Percentiles rank a stretch among this genome's conserved stretches.
These are phyloP conservation scores for Stenichneumon culpator DNA, from an alignment of 2,888 invertebrate genomes.

Conservation along the genomic window DNA sequence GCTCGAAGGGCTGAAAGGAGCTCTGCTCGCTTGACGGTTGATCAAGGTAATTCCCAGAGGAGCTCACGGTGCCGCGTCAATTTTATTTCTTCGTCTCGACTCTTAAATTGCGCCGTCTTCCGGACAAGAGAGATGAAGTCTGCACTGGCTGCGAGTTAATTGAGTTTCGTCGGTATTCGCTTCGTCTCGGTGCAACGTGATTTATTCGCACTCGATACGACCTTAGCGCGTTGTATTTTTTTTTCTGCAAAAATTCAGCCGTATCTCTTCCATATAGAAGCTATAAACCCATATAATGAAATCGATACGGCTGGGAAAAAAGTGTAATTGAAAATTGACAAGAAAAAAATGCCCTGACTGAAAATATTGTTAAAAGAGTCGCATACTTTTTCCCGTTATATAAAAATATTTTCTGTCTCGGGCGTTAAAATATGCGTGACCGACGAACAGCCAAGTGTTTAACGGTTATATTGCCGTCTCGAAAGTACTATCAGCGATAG, in stretches of 20 bases:
- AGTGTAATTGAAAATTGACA: not conserved
- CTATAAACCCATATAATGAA: not conserved
- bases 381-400: too few species aligned
- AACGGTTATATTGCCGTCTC: not conserved
- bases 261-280: not conserved
- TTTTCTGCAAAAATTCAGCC: not conserved
- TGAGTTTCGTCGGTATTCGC: conserved; percentile 11
- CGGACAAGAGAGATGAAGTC: not conserved
- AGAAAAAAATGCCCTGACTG: not conserved
- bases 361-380: too few species aligned
- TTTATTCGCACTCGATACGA: not conserved
- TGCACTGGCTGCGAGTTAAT: not conserved
- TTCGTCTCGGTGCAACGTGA: not conserved
- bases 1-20: conserved; percentile 1
- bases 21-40: conserved; percentile 43
- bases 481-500: not conserved
- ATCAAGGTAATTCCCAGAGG: conserved; percentile 65
- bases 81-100: conserved; percentile 47
- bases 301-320: not conserved
- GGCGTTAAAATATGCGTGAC: not conserved
- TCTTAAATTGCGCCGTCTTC: not conserved
- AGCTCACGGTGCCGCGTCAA: conserved; percentile 41
- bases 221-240: not conserved
- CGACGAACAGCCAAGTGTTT: not conserved
- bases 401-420: too few species aligned